Percentiles rank a stretch among this genome's conserved stretches.
phyloP scores from a whole-genome alignment of 2,888 invertebrate genomes.

The Orgyia antiqua region DNA sequence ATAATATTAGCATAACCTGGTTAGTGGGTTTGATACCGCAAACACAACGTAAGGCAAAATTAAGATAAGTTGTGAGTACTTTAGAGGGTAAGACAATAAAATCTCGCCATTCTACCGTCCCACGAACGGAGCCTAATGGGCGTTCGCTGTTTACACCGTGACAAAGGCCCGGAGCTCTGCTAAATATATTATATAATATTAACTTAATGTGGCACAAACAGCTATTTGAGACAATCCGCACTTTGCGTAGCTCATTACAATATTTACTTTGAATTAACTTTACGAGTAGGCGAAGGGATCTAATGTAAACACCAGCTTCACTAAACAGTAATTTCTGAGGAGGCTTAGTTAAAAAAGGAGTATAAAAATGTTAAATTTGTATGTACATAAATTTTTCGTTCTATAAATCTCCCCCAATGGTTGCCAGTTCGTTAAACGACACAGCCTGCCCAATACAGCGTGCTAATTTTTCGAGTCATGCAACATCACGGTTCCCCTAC shows the following conservation, averaged over 20 bases:
- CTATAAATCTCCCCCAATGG: too few species aligned
- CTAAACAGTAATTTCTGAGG: too few species aligned
- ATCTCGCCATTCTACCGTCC: slow-evolving; percentile 17
- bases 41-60: slow-evolving; percentile 3
- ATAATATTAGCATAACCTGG: too few species aligned
- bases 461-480: too few species aligned
- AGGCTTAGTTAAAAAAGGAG: too few species aligned
- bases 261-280: slow-evolving; percentile 19
- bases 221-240: slow-evolving; percentile 31
- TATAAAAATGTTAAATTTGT: too few species aligned
- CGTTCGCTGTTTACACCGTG: slow-evolving; percentile 38
- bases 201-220: slow-evolving; percentile 36
- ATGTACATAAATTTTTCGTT: too few species aligned
- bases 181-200: slow-evolving; percentile 46
- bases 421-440: too few species aligned
- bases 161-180: slow-evolving; percentile 31
- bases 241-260: slow-evolving; percentile 29
- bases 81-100: slow-evolving; percentile 22
- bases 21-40: neutral
- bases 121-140: slow-evolving; percentile 32
- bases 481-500: too few species aligned
- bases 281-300: too few species aligned
- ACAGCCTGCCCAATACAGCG: too few species aligned
- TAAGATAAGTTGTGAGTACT: slow-evolving; percentile 12
- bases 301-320: too few species aligned